A percentile compares a stretch with the other conserved stretches of the same genome.
phyloP scores from a whole-genome alignment of 2,888 invertebrate species.

The Cotesia congregata region DNA sequence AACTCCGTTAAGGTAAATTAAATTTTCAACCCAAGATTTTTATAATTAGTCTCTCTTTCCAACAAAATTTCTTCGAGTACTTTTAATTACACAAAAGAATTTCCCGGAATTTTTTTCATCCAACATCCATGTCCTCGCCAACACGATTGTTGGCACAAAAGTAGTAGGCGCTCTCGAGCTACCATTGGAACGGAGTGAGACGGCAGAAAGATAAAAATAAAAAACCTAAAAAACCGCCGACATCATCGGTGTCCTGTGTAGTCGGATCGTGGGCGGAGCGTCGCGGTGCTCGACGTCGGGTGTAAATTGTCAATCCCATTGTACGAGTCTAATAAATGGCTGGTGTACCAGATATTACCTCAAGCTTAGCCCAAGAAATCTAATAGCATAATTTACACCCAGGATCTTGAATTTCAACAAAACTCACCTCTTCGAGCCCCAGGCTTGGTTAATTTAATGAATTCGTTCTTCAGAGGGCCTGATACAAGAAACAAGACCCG shows the following conservation, averaged over 20 bases:
- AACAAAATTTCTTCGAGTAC: no score
- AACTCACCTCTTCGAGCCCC: background rate
- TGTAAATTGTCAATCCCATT: conserved; percentile 68
- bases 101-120: no score
- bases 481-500: background rate
- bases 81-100: no score
- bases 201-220: background rate
- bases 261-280: conserved; percentile 68
- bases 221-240: conserved; percentile 6
- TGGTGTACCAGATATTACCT: conserved; percentile 40
- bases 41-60: no score
- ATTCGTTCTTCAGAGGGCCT: background rate
- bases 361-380: background rate
- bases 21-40: no score
- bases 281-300: conserved; percentile 65
- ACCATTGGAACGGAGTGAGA: conserved; percentile 1
- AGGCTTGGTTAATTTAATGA: background rate
- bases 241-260: conserved; percentile 56
- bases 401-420: background rate
- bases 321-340: conserved; percentile 65
- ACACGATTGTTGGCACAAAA: no score
- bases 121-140: no score
- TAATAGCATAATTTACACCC: background rate
- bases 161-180: background rate
- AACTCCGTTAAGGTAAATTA: no score